These are phyloP conservation scores for Oopsacas minuta DNA, from an alignment of 37 sponge, comb jelly and placozoan genomes.

Conservation along the genomic window DNA sequence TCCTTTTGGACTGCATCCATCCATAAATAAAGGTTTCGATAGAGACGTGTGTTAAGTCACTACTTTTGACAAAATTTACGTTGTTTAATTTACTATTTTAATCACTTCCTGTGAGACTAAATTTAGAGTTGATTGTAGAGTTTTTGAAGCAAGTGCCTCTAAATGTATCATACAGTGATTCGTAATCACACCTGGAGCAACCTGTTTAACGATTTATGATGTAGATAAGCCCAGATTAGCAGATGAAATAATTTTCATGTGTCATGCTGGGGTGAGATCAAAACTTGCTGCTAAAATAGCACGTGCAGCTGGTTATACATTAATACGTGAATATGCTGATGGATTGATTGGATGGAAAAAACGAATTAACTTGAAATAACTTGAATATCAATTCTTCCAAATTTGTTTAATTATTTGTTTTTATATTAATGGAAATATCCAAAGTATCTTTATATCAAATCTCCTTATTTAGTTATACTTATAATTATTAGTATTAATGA, in stretches of 20 bases:
- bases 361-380: neutral
- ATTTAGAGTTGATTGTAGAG: neutral
- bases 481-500: too few relatives aligned
- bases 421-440: too few relatives aligned
- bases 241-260: conserved; percentile 3
- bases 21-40: neutral
- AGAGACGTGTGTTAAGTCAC: neutral
- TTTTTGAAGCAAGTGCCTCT: neutral
- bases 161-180: neutral
- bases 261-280: conserved; percentile 15
- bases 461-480: too few relatives aligned
- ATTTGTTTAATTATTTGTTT: too few relatives aligned
- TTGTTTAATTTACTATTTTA: neutral
- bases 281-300: neutral
- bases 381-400: too few relatives aligned
- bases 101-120: neutral
- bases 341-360: neutral
- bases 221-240: neutral
- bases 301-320: neutral
- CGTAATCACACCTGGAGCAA: neutral
- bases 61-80: neutral
- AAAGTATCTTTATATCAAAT: too few relatives aligned
- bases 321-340: neutral
- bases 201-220: neutral
- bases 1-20: neutral